phyloP scores from a whole-genome alignment of 2,888 invertebrate genomes.

The Mimachlamys varia region DNA sequence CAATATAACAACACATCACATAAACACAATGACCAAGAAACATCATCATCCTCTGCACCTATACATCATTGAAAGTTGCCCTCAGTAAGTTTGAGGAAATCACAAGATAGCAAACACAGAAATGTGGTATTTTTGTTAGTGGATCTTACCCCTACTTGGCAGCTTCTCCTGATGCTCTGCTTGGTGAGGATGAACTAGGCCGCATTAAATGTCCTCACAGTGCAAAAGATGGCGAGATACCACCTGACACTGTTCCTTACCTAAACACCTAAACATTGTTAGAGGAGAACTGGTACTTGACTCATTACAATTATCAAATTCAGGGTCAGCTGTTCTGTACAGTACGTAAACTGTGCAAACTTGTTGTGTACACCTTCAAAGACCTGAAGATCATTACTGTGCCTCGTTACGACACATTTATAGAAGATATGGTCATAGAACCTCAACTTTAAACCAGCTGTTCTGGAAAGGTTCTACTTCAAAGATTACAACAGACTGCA shows the following conservation, averaged over 20 bases:
- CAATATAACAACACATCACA: background rate
- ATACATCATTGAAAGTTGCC: background rate
- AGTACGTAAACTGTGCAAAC: background rate
- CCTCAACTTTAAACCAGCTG: constrained; percentile 40
- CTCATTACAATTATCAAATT: background rate
- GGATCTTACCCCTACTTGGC: constrained; percentile 32
- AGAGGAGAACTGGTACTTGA: background rate
- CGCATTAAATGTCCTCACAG: background rate
- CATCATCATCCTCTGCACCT: background rate
- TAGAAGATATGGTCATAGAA: constrained; percentile 48
- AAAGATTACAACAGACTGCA: constrained; percentile 42
- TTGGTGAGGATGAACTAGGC: background rate
- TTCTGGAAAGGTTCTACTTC: constrained; percentile 48
- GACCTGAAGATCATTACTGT: constrained; percentile 29
- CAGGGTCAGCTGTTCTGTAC: constrained; percentile 5
- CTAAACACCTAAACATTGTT: background rate
- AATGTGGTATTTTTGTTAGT: constrained; percentile 39
- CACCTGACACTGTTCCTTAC: background rate
- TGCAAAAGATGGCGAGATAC: background rate
- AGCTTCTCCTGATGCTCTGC: constrained; percentile 39
- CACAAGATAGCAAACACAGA: background rate
- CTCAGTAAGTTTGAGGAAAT: constrained; percentile 18
- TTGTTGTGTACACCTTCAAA: constrained; percentile 28
- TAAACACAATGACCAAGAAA: background rate
- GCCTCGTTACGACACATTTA: constrained; percentile 46